phyloP scores from a whole-genome alignment of 2,113 vertebrate species.

The Sebastes schlegelii region DNA sequence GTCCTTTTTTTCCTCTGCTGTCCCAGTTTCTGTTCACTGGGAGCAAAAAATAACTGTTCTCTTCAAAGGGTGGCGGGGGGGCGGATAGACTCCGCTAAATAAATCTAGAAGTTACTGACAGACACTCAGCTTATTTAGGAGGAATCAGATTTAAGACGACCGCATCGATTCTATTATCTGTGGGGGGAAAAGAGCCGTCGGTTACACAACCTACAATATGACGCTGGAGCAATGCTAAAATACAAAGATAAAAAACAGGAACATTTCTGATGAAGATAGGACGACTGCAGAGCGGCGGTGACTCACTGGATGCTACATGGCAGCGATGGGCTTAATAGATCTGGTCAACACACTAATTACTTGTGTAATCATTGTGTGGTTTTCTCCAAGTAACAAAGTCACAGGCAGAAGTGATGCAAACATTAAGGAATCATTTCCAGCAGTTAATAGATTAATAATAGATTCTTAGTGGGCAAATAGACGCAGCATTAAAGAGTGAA shows the following conservation, averaged over 20 bases:
- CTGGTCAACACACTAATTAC: conserved; percentile 45
- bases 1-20: conserved; percentile 68
- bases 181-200: background rate
- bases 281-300: conserved; percentile 43
- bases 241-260: conserved; percentile 24
- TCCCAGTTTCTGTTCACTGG: conserved; percentile 76
- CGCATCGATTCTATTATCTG: conserved; percentile 32
- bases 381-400: conserved; percentile 15
- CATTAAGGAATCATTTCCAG: too few relatives aligned
- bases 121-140: conserved; percentile 55
- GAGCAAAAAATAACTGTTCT: conserved; percentile 79
- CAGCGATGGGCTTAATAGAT: conserved; percentile 26
- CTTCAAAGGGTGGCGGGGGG: conserved; percentile 54
- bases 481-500: too few relatives aligned
- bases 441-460: too few relatives aligned
- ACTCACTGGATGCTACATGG: conserved; percentile 45
- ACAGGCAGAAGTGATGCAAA: conserved; percentile 10
- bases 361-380: background rate
- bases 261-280: conserved; percentile 43
- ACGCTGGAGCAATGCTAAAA: conserved; percentile 8
- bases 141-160: conserved; percentile 28
- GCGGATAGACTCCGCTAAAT: conserved; percentile 44
- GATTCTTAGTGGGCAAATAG: too few relatives aligned
- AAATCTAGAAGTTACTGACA: conserved; percentile 59
- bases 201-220: conserved; percentile 19